These are phyloP conservation scores for Sebastes steindachneri DNA, from an alignment of 2,797 vertebrate species.

Conservation along the genomic window DNA sequence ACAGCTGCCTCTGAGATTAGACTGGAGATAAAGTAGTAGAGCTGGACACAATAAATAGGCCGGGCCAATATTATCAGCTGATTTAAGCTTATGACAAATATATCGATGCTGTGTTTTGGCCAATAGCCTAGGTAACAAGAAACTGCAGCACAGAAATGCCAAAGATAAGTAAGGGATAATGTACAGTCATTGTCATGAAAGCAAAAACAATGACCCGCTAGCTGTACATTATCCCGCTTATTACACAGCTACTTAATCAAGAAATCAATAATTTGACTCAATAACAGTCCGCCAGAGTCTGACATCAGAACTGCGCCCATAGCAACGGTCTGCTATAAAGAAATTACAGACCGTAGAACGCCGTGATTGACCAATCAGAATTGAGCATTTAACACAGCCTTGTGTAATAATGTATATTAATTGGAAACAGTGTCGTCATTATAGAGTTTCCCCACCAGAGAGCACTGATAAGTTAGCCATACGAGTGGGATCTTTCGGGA, in stretches of 20 bases:
- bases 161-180: neutral
- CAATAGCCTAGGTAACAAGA: neutral
- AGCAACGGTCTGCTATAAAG: too few species aligned
- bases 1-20: slow-evolving; percentile 57
- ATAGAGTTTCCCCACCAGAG: neutral
- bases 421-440: neutral
- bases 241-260: too few species aligned
- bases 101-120: neutral
- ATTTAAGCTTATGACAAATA: neutral
- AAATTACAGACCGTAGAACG: too few species aligned
- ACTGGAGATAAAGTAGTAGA: slow-evolving; percentile 26
- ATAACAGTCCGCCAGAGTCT: rapidly evolving
- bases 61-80: neutral
- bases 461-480: neutral
- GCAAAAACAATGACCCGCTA: too few species aligned
- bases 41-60: slow-evolving; percentile 13
- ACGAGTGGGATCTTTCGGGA: neutral
- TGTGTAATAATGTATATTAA: neutral
- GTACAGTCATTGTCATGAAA: too few species aligned
- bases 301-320: too few species aligned
- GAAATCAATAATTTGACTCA: too few species aligned
- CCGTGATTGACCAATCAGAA: too few species aligned
- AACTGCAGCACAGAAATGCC: neutral
- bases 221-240: too few species aligned
- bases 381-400: rapidly evolving